Conservation (phyloP, 2,888 invertebrate species). For the Eupithecia centaureata region DNA sequence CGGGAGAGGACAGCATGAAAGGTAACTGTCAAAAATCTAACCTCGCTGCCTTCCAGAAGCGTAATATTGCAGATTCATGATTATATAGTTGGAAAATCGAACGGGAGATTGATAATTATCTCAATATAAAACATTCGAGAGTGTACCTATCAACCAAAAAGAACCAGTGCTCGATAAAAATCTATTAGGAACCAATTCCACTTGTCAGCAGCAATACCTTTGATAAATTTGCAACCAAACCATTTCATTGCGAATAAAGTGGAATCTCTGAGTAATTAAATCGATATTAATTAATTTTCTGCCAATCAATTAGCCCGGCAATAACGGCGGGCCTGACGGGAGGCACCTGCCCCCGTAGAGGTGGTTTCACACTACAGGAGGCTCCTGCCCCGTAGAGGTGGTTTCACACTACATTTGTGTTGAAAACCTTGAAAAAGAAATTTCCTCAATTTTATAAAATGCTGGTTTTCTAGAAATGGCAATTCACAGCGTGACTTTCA, state of each 20-base stretch:
- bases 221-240: background rate
- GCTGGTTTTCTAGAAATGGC: background rate
- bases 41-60: too few species aligned
- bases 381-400: background rate
- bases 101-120: too few species aligned
- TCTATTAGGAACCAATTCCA: background rate
- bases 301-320: slow-evolving; percentile 36
- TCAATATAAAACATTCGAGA: background rate
- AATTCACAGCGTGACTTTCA: background rate
- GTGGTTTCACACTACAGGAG: background rate
- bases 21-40: too few species aligned
- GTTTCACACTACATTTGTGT: background rate
- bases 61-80: too few species aligned
- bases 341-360: slow-evolving; percentile 16
- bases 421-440: background rate
- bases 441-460: background rate
- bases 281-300: slow-evolving; percentile 37
- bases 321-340: slow-evolving; percentile 20
- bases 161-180: background rate
- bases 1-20: too few species aligned
- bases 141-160: background rate
- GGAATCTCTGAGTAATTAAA: slow-evolving; percentile 28
- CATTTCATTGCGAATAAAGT: background rate
- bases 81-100: background rate
- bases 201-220: background rate